Conservation (phyloP, 2,888 invertebrate species). For the Machimus rusticus region DNA sequence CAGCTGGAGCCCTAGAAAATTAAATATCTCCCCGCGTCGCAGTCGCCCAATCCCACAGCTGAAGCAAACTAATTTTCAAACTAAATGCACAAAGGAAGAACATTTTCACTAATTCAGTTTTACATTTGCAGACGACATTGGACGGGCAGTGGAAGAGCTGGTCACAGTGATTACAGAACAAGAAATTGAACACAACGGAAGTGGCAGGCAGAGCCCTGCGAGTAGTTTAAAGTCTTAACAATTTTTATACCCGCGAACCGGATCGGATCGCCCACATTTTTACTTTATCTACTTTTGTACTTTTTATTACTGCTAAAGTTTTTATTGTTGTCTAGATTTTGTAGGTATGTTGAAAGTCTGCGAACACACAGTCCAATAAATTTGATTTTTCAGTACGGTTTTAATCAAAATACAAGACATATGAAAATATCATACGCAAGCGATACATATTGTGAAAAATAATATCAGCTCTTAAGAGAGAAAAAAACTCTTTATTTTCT, state of each 20-base stretch:
- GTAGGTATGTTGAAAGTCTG: conserved; percentile 20
- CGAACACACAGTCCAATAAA: conserved; percentile 3
- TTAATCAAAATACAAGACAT: neutral
- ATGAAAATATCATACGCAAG: conserved; percentile 5
- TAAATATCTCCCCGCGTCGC: neutral
- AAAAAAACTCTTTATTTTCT: conserved; percentile 28
- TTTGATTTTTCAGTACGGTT: neutral
- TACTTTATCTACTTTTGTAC: conserved; percentile 4
- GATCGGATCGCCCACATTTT: neutral
- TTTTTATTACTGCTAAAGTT: conserved; percentile 16
- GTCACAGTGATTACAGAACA: conserved; percentile 91
- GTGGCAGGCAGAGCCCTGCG: conserved; percentile 39
- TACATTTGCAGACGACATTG: conserved; percentile 77
- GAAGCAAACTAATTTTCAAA: neutral
- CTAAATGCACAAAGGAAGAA: neutral
- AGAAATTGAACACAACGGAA: conserved; percentile 61
- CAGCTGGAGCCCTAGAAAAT: neutral
- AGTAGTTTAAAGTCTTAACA: conserved; percentile 15
- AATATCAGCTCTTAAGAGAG: neutral
- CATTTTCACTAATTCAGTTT: conserved; percentile 4
- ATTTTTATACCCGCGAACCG: neutral
- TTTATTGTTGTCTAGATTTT: conserved; percentile 34
- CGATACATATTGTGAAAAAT: conserved; percentile 17
- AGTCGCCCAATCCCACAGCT: neutral
- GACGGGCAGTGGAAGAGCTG: conserved; percentile 85